Conservation (phyloP, 2,888 invertebrate genomes). For the Bhutanitis thaidina region DNA sequence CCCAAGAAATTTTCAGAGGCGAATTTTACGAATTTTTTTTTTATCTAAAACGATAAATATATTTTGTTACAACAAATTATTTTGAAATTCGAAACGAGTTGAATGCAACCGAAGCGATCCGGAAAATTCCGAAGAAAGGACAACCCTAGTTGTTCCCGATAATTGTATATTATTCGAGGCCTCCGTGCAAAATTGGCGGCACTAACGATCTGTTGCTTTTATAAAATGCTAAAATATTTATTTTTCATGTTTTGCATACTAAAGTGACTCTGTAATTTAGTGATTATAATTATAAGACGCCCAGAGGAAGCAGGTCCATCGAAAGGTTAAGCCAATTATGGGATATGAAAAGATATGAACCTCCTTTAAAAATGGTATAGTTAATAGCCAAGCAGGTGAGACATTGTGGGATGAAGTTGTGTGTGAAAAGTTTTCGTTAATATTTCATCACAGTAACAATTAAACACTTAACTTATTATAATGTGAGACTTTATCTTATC, state of each 20-base stretch:
- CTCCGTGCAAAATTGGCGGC: constrained; percentile 42
- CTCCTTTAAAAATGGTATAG: not conserved
- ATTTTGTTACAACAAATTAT: no score
- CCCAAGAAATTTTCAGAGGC: no score
- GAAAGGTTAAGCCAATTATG: constrained; percentile 11
- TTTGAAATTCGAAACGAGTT: no score
- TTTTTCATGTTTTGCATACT: constrained; percentile 56
- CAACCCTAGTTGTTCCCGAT: constrained; percentile 21
- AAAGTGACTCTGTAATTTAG: constrained; percentile 60
- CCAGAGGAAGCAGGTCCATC: constrained; percentile 14
- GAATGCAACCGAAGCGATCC: no score
- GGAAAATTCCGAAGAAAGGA: constrained; percentile 16
- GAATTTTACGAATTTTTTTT: no score
- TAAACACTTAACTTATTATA: no score
- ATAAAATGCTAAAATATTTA: constrained; percentile 58
- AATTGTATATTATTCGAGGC: constrained; percentile 27
- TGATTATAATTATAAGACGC: constrained; percentile 54
- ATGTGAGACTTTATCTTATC: no score
- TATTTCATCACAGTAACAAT: no score
- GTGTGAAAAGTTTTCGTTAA: no score
- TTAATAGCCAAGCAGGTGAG: not conserved
- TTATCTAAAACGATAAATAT: no score
- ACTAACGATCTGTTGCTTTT: constrained; percentile 41
- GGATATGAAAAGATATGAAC: not conserved
- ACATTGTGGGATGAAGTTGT: no score